phyloP scores from a whole-genome alignment of 1,140 invertebrate species.

The Heliconius himera region DNA sequence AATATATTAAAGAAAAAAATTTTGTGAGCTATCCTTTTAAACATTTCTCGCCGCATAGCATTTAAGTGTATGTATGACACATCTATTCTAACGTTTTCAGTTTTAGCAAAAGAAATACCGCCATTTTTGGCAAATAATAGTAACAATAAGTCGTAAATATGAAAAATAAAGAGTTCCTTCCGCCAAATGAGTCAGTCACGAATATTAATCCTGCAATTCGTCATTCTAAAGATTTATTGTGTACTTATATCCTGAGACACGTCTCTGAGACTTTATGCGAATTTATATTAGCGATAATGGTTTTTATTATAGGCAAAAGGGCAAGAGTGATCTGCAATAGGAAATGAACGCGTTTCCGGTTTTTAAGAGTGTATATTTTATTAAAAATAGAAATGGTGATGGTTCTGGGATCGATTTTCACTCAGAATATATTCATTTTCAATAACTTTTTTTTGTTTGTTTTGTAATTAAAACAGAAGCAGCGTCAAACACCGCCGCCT shows the following conservation, averaged over 20 bases:
- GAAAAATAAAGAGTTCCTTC: constrained; percentile 8
- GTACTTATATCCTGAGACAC: not conserved
- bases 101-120: not conserved
- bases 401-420: too few relatives aligned
- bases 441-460: too few relatives aligned
- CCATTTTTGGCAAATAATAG: constrained; percentile 5
- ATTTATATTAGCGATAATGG: not conserved
- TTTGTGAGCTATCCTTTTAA: too few relatives aligned
- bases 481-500: not conserved
- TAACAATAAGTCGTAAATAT: not conserved
- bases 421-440: too few relatives aligned
- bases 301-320: not conserved
- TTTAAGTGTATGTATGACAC: not conserved
- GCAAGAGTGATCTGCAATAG: not conserved
- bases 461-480: not conserved
- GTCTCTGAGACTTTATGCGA: not conserved
- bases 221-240: not conserved
- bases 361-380: not conserved
- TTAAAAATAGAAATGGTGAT: too few relatives aligned
- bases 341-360: not conserved
- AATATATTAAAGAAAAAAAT: too few relatives aligned
- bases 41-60: not conserved
- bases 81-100: not conserved
- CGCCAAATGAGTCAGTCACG: not conserved
- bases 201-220: not conserved